Conservation (phyloP, 2,797 vertebrate genomes). For the Glyptemys insculpta region DNA sequence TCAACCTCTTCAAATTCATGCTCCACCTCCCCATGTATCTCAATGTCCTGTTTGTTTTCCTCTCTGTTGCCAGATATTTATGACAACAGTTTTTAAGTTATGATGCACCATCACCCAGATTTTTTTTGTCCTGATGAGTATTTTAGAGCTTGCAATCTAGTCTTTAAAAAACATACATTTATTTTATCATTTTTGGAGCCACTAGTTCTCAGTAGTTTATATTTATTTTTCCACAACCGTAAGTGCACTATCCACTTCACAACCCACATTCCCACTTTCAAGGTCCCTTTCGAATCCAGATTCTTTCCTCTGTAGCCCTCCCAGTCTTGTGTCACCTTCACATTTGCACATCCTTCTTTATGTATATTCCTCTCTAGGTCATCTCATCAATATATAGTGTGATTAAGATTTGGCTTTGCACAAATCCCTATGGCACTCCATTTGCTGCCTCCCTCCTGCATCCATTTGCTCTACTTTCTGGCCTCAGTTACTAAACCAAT, state of each 20-base stretch:
- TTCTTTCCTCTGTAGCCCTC: background rate
- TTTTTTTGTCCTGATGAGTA: background rate
- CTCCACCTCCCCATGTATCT: background rate
- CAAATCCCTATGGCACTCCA: background rate
- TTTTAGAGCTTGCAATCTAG: background rate
- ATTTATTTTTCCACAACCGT: background rate
- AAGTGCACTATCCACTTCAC: background rate
- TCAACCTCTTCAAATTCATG: background rate
- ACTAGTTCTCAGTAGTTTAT: background rate
- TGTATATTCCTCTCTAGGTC: fast-evolving
- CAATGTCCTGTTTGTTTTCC: background rate
- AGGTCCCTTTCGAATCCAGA: background rate
- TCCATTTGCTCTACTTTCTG: background rate
- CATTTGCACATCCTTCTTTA: background rate
- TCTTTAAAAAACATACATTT: fast-evolving
- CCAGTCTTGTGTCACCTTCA: background rate
- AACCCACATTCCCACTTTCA: background rate
- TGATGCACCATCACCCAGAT: background rate
- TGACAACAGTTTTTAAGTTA: background rate
- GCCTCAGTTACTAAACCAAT: fast-evolving
- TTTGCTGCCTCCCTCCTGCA: background rate
- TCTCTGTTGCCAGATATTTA: background rate
- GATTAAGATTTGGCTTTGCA: background rate
- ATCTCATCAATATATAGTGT: background rate
- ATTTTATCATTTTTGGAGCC: background rate